Evolutionary conservation across 2,113 vertebrate species (phyloP).

Genomic region (Stegostoma tigrinum): DNA sequence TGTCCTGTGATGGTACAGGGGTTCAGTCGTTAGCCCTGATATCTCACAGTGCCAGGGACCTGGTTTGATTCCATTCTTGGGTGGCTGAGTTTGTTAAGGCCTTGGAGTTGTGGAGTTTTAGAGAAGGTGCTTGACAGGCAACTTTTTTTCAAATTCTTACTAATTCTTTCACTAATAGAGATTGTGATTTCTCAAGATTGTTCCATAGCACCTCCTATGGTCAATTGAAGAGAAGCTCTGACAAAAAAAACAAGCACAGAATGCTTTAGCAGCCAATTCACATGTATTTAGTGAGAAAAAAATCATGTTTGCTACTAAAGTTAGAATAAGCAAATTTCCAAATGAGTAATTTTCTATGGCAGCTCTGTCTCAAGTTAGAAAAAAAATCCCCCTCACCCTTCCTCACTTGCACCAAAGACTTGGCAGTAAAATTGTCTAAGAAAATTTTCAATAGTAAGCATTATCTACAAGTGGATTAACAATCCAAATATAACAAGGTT

Average conservation of each 20-base stretch:
- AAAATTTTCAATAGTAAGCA: constrained; percentile 1
- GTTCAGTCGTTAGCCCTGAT: too few relatives aligned
- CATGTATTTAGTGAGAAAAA: not conserved
- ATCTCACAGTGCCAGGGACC: too few relatives aligned
- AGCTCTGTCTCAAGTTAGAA: not conserved
- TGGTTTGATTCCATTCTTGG: too few relatives aligned
- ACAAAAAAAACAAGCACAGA: not conserved
- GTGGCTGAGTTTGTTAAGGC: too few relatives aligned
- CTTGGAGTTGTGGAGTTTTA: not conserved
- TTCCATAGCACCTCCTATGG: not conserved
- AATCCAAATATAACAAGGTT: not conserved
- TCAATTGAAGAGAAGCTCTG: not conserved
- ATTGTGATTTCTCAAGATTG: not conserved
- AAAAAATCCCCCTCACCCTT: not conserved
- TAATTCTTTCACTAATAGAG: not conserved
- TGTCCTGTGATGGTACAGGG: too few relatives aligned
- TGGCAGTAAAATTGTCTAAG: not conserved
- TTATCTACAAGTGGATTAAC: not conserved
- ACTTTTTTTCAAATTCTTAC: not conserved
- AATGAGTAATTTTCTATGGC: not conserved
- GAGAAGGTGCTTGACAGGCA: not conserved
- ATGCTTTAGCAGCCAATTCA: not conserved
- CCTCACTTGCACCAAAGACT: not conserved
- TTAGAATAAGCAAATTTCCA: not conserved
- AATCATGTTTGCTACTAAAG: not conserved